Base-by-base conservation (phyloP, 2,797 vertebrate genomes). In the Rachycentron canadum region DNA sequence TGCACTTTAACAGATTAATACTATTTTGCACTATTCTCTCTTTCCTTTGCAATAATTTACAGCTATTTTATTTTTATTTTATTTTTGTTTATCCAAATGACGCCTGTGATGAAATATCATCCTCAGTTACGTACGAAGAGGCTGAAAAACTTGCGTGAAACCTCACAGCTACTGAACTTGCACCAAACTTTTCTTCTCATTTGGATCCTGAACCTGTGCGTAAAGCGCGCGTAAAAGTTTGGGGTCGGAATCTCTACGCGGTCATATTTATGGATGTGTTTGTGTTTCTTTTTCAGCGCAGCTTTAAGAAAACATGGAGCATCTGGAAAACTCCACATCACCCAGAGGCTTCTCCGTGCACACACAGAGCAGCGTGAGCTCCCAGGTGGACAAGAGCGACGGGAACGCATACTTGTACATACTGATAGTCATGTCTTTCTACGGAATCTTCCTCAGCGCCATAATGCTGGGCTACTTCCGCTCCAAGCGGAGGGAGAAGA, bases 391-490 rank as follows among this genome's bases (percentile, higher is more conserved):
- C 2, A 86, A 87, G 10, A 92, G 87, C 36, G 88, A 90, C 7
- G 94, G 95, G 45, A 96, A 96, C 0, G 97, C 97, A n/a, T 97
- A 96, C 73, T 93, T 97, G 68, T 99, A 99, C 86, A 93, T 99
- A 30, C 72, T 99, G 55, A 96, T 98, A 0, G 97, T 99, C 67
- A 95, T 99, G 95, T 96, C 95, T 64, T 99, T 99, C 95, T 99
- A 99, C 0, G 97, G 96, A 45, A 75, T 98, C 81, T 99, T 99
- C 92, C 94, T 99, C 77, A 92, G 95, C 8, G 98, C 95, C 10
- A 96, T 99, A 76, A 96, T 97, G 96, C 84, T 99, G 49, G 96
- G 96, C 69, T 99, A 99, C 89, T 93, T 98, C 93, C 97, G 97
- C 84, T 97, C 96, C 77, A 99, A 98, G 89, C 91, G 95, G 81